These are phyloP conservation scores for Acanthosepion pharaonis DNA, from an alignment of 2,888 invertebrate genomes.

Conservation along the genomic window DNA sequence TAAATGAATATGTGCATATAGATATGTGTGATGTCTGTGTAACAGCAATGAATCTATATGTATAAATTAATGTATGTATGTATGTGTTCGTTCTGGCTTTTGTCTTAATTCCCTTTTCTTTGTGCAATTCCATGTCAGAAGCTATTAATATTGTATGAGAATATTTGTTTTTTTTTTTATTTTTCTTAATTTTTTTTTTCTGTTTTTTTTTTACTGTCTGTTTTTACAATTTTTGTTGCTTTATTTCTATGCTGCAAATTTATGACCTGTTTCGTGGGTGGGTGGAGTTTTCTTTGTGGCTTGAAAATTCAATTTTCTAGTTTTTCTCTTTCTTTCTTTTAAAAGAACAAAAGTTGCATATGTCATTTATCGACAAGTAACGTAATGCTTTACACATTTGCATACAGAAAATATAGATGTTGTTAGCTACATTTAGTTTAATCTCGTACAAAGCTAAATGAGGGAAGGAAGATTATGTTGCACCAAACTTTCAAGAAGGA, in stretches of 20 bases:
- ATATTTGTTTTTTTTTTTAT: neutral
- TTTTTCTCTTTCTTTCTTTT: too few species aligned
- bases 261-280: neutral
- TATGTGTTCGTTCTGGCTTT: neutral
- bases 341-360: too few species aligned
- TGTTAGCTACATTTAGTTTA: too few species aligned
- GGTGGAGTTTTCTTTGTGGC: neutral
- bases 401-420: too few species aligned
- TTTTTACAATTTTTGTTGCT: neutral
- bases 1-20: neutral
- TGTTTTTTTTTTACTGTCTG: neutral
- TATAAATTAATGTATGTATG: neutral
- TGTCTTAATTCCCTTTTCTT: neutral
- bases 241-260: neutral
- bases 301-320: neutral
- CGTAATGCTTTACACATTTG: too few species aligned
- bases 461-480: neutral
- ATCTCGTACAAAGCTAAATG: too few species aligned
- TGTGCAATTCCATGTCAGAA: neutral
- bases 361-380: too few species aligned
- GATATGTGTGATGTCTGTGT: neutral
- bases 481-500: neutral
- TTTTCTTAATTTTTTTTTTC: neutral
- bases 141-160: neutral
- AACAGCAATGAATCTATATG: neutral